Conservation (phyloP, 2,888 invertebrate species). For the Drosophila ustulata region DNA sequence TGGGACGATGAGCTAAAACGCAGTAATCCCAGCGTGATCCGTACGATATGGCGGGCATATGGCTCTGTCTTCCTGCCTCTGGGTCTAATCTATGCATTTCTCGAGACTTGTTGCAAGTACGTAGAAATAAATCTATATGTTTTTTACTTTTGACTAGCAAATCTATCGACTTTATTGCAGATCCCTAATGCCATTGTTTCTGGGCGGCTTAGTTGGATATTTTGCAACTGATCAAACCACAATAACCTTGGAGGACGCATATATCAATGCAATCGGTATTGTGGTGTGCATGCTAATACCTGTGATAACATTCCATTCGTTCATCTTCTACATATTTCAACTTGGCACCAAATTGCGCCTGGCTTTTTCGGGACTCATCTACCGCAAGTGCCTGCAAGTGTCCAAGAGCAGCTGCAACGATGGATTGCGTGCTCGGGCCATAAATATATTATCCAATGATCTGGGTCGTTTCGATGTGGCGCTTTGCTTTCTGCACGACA, state of each 20-base stretch:
- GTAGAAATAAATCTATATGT: conserved; percentile 18
- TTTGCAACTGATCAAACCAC: conserved; percentile 86
- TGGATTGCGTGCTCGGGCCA: conserved; percentile 91
- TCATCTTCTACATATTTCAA: conserved; percentile 89
- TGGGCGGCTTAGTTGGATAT: conserved; percentile 89
- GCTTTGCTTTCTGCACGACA: conserved; percentile 94
- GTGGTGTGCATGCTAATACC: conserved; percentile 87
- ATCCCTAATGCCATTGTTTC: conserved; percentile 88
- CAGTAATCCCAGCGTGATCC: conserved; percentile 85
- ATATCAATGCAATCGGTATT: conserved; percentile 89
- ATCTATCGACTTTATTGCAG: conserved; percentile 82
- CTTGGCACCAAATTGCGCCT: conserved; percentile 90
- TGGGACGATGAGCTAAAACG: conserved; percentile 85
- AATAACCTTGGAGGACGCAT: conserved; percentile 87
- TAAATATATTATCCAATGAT: conserved; percentile 98
- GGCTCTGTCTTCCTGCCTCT: conserved; percentile 82
- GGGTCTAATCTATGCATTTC: conserved; percentile 77
- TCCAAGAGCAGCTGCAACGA: conserved; percentile 93
- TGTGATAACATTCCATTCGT: conserved; percentile 89
- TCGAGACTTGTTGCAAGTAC: conserved; percentile 82
- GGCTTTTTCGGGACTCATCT: conserved; percentile 90
- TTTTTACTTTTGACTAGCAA: not conserved
- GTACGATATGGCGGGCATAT: conserved; percentile 85
- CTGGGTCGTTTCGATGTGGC: conserved; percentile 96
- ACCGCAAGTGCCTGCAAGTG: conserved; percentile 89